Conservation (phyloP, 23 tunicate genomes). For the Phallusia fumigata region DNA sequence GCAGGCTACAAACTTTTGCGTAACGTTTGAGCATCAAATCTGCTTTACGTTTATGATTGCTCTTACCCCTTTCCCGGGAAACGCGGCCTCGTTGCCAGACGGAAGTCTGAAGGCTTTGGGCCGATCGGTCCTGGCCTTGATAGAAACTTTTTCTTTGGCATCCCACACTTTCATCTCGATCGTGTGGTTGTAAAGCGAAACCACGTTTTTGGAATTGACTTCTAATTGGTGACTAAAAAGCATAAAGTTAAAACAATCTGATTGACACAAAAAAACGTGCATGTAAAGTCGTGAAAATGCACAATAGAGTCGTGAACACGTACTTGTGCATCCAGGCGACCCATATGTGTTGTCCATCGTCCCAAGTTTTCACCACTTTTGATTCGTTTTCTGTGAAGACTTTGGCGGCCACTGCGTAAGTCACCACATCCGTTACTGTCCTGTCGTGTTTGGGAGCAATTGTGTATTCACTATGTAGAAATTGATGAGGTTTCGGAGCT, state of each 20-base stretch:
- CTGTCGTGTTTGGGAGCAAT: conserved; percentile 55
- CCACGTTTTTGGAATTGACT: conserved; percentile 49
- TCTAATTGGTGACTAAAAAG: conserved; percentile 65
- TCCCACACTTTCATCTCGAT: conserved; percentile 72
- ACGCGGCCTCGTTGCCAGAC: conserved; percentile 36
- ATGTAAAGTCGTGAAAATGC: too few relatives aligned
- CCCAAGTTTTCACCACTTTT: conserved; percentile 88
- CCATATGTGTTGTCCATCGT: conserved; percentile 78
- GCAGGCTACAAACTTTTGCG: too few relatives aligned
- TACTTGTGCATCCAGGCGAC: conserved; percentile 92
- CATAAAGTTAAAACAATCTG: too few relatives aligned
- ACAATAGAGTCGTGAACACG: background rate
- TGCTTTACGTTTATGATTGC: too few relatives aligned
- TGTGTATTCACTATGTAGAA: conserved; percentile 68
- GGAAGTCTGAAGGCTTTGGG: conserved; percentile 93
- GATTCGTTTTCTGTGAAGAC: conserved; percentile 86
- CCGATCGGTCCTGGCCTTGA: conserved; percentile 76
- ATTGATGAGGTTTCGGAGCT: conserved; percentile 75
- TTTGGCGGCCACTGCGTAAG: conserved; percentile 89
- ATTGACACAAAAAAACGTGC: too few relatives aligned
- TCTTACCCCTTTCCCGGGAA: conserved; percentile 68
- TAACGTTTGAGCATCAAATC: too few relatives aligned
- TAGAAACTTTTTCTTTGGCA: conserved; percentile 75
- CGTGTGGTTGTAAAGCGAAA: conserved; percentile 54
- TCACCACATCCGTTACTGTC: conserved; percentile 73